These are phyloP conservation scores for Crotalus viridis DNA, from an alignment of 2,113 vertebrate genomes.

Conservation along the genomic window DNA sequence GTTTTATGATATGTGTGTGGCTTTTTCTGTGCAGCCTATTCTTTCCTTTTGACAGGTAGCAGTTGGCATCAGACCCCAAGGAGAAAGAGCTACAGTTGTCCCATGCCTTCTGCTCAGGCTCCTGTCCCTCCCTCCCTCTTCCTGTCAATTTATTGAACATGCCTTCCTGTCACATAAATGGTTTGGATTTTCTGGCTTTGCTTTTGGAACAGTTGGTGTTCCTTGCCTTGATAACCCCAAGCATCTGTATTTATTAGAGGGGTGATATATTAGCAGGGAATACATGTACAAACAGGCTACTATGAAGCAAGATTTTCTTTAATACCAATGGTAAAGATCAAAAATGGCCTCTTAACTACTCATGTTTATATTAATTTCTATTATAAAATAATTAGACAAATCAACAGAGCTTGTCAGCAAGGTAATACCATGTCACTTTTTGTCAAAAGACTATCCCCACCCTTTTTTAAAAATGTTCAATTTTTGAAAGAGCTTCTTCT, in stretches of 20 bases:
- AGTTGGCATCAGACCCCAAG: constrained; percentile 2
- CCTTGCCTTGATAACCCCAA: constrained; percentile 32
- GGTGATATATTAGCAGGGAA: constrained; percentile 36
- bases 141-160: not conserved
- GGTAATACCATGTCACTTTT: constrained; percentile 31
- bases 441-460: constrained; percentile 10
- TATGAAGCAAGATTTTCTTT: constrained; percentile 32
- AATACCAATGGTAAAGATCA: constrained; percentile 48
- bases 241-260: constrained; percentile 11
- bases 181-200: constrained; percentile 36
- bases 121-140: constrained; percentile 4
- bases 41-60: constrained; percentile 4
- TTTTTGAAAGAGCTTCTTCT: constrained; percentile 41
- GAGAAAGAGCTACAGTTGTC: constrained; percentile 16
- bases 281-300: constrained; percentile 39
- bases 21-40: constrained; percentile 61
- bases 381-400: constrained; percentile 32
- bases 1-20: constrained; percentile 86
- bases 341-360: constrained; percentile 42
- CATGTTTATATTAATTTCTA: constrained; percentile 18
- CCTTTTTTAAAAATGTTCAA: constrained; percentile 12
- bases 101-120: not conserved
- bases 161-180: constrained; percentile 12
- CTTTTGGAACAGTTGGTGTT: constrained; percentile 8
- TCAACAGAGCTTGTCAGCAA: constrained; percentile 38